These are phyloP conservation scores for Pteromalus puparum DNA, from an alignment of 1,140 invertebrate species.

Conservation along the genomic window DNA sequence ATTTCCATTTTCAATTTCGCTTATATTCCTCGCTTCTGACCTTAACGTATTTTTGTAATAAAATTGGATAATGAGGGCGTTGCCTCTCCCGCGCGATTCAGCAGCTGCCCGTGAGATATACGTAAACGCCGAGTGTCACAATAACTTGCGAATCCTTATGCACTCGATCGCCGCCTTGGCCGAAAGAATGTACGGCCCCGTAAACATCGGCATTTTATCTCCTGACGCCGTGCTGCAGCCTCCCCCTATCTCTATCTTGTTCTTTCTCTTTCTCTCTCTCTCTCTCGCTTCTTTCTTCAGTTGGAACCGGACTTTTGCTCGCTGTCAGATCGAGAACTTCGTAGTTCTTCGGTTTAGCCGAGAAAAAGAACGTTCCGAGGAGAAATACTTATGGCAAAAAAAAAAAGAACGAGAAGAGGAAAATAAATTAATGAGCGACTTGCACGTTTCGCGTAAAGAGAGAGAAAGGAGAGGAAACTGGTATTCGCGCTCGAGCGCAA, in stretches of 20 bases:
- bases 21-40: conserved; percentile 42
- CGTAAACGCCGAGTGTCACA: conserved; percentile 60
- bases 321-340: conserved; percentile 46
- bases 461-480: conserved; percentile 30
- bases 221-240: conserved; percentile 52
- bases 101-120: conserved; percentile 54
- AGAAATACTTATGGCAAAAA: not conserved
- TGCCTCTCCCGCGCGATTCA: conserved; percentile 47
- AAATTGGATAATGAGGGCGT: conserved; percentile 63
- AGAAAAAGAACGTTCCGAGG: not conserved
- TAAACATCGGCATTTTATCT: conserved; percentile 68
- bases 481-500: conserved; percentile 35
- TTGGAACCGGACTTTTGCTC: conserved; percentile 43
- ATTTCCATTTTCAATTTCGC: conserved; percentile 53
- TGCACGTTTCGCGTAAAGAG: conserved; percentile 39
- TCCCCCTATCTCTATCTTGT: conserved; percentile 12
- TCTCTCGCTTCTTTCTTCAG: conserved; percentile 12
- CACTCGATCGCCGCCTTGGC: conserved; percentile 54
- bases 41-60: conserved; percentile 52
- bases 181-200: conserved; percentile 61
- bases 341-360: conserved; percentile 20
- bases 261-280: conserved; percentile 27
- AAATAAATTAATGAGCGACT: conserved; percentile 40
- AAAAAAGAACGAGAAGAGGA: not conserved
- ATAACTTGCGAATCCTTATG: conserved; percentile 62